Conservation (phyloP, 2,113 vertebrate species). For the Pan paniscus region DNA sequence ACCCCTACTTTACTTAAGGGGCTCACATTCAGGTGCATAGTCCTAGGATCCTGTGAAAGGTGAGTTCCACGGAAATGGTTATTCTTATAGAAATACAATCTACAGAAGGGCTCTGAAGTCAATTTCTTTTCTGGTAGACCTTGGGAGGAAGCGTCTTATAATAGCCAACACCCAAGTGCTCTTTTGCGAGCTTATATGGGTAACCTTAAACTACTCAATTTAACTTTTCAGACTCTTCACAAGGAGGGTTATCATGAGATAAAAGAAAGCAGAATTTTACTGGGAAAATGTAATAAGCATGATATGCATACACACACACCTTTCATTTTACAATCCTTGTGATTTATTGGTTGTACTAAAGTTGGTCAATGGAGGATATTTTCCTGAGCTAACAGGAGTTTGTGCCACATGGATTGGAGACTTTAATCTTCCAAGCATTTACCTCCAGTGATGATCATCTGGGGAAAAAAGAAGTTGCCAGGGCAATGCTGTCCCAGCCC, state of each 20-base stretch:
- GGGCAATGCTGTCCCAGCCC: conserved; percentile 28
- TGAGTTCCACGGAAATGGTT: not conserved
- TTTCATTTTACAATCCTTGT: conserved; percentile 1
- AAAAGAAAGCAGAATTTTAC: not conserved
- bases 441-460: conserved; percentile 58
- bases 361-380: conserved; percentile 23
- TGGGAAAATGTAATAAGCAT: not conserved
- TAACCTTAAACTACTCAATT: not conserved
- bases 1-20: not conserved
- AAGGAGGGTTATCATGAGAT: not conserved
- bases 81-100: not conserved
- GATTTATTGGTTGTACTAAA: not conserved
- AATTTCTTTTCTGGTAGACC: not conserved
- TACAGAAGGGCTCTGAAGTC: not conserved
- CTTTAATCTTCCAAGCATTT: conserved; percentile 65
- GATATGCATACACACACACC: fast-evolving
- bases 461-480: conserved; percentile 48
- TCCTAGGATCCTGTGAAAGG: not conserved
- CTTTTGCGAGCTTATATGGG: not conserved
- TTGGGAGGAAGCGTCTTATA: not conserved
- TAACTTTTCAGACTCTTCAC: conserved; percentile 5
- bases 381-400: conserved; percentile 55
- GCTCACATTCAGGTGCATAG: not conserved
- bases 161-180: not conserved
- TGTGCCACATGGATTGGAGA: conserved; percentile 11